Evolutionary conservation across 2,113 vertebrate species (phyloP).

Genomic region (Engraulis encrasicolus): DNA sequence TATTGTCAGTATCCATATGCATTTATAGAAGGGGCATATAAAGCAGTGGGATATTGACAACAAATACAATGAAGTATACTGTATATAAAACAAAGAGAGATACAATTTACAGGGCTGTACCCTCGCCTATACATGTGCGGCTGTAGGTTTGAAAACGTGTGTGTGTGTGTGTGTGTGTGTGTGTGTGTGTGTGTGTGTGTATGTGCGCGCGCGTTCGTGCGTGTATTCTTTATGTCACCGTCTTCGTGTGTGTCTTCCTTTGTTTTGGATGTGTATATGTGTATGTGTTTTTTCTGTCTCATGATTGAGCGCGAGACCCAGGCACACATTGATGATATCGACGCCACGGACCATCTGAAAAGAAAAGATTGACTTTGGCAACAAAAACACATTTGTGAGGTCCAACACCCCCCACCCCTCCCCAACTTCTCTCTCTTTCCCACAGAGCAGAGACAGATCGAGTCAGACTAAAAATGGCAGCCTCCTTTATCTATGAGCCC

Average conservation of each 20-base stretch:
- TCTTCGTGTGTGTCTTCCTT: neutral
- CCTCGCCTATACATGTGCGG: too few species aligned
- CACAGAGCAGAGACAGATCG: neutral
- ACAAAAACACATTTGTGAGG: neutral
- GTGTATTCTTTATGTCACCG: neutral
- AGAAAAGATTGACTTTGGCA: conserved; percentile 3
- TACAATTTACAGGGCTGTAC: too few species aligned
- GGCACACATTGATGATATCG: neutral
- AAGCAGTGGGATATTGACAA: too few species aligned
- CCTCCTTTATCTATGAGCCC: neutral
- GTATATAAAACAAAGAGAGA: too few species aligned
- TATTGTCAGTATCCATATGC: too few species aligned
- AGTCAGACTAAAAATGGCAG: neutral
- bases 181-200: neutral
- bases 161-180: too few species aligned
- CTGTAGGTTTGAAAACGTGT: too few species aligned
- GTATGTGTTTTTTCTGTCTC: neutral
- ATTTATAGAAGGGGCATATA: too few species aligned
- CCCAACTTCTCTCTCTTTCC: neutral
- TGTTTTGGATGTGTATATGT: neutral
- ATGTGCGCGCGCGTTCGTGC: neutral
- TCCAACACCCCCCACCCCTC: neutral
- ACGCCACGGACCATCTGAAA: neutral
- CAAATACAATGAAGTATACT: too few species aligned
- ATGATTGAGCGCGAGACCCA: neutral